Evolutionary conservation across 2,888 invertebrate genomes (phyloP), one percentile per base, ranked within the genome.

Genomic region (Lampropteryx suffumata): DNA sequence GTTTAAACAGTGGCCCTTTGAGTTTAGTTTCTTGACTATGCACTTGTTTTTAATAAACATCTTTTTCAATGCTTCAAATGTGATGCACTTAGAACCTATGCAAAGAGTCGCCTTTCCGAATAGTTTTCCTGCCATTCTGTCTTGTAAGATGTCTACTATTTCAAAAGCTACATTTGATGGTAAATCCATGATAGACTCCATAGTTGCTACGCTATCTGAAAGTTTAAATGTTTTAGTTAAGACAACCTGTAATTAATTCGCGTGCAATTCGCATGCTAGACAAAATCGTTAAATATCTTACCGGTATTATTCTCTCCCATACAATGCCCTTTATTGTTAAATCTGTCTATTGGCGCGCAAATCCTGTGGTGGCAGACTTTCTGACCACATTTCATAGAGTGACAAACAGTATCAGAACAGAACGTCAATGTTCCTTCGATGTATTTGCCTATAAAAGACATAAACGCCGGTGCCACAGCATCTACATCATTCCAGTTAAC

Each of bases 381-480:
- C 30, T 83, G 68, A 7, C 62, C 69, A 56, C 90, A 90, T 62
- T 87, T 87, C 77, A 89, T 82, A 21, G 90, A 90, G 61, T 84
- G 85, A 50, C 89, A 90, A 57, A 75, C 62, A 36, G 57, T 74
- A 46, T 81, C 66, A 2, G 89, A 87, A 57, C 89, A 90, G 57
- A 89, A 83, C 30, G 89, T 87, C 59, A 90, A 62, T 39, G 79
- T 67, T 12, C 89, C 89, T 47, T 62, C 75, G n/a, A 85, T 73
- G 57, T 90, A 84, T 77, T 90, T 90, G 8, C 90, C 90, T 5
- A 88, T 73, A 54, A 87, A 86, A 7, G 86, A 84, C 62, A 85
- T 72, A 49, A 89, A 85, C 8, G 79, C 78, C 11, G 87, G 86
- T 9, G 76, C 82, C 6, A 88, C 77, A n/a, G 76, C 68, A 48